Evolutionary conservation across 1,140 invertebrate genomes (phyloP).

Genomic region (Rhopalosiphum maidis): DNA sequence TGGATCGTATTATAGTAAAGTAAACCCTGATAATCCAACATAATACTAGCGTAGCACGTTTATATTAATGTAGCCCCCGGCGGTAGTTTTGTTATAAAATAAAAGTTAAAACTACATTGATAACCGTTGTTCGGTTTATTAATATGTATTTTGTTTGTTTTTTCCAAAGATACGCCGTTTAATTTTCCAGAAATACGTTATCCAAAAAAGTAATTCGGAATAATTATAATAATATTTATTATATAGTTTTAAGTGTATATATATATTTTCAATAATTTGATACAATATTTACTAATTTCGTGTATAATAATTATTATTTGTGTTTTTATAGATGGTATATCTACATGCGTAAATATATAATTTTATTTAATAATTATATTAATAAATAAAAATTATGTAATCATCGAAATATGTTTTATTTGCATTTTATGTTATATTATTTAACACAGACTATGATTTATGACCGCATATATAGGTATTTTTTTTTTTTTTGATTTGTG

Average conservation of each 20-base stretch:
- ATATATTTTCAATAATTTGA: too few species aligned
- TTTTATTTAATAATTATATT: too few species aligned
- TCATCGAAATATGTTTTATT: too few species aligned
- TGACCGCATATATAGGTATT: neutral
- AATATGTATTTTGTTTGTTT: neutral
- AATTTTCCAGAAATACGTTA: neutral
- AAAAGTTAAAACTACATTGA: neutral
- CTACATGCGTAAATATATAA: too few species aligned
- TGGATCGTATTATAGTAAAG: neutral
- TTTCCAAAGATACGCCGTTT: neutral
- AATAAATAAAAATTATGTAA: too few species aligned
- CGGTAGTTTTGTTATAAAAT: neutral
- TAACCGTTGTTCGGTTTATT: neutral
- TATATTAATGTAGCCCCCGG: neutral
- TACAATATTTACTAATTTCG: neutral
- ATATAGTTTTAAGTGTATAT: neutral
- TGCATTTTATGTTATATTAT: neutral
- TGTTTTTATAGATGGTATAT: too few species aligned
- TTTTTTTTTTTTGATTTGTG: neutral
- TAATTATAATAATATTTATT: neutral
- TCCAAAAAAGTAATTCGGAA: neutral
- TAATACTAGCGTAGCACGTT: neutral
- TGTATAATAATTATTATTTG: neutral
- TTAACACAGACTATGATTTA: neutral
- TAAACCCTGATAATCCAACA: neutral